Evolutionary conservation across 1,140 invertebrate species (phyloP), one percentile per base, ranked within the genome.

Genomic region (Paracyclopina nana): DNA sequence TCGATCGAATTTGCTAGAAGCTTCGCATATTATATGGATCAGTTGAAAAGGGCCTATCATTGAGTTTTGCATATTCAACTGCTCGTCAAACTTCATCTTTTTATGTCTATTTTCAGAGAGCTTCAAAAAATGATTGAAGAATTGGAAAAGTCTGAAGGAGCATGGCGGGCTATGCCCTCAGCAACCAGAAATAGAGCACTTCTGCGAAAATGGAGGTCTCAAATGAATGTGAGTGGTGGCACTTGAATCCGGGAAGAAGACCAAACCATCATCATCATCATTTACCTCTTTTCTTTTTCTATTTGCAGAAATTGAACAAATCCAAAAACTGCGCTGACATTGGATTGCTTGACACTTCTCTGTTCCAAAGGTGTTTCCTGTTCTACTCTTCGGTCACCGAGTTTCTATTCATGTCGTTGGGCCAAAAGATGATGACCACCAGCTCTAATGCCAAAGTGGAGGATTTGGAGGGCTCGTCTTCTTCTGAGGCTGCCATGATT

Each of bases 111-210:
- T n/a, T 74, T 92, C 30, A 72, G 83, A 26, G 87, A 92, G 59
- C 65, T 94, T n/a, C 81, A 90, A 56, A 85, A 87, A 59, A 74
- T 90, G 62, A 74, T 68, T 54, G 80, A 88, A 53, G 88, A 94
- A 60, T 65, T 91, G 55, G 73, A 81, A 63, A 74, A 73, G 0
- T 77, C 76, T 1, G 82, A 86, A 64, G 67, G 75, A 0, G 77
- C 82, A 52, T 92, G 87, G 87, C 76, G 79, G 43, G 75, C 79
- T 60, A 12, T 14, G 18, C 75, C 79, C 2, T 70, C 73, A 54
- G 78, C 78, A 29, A 54, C 65, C 4, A 72, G 85, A 48, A 90
- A 94, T 63, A 76, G 77, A 60, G 78, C 83, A 60, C 69, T 90
- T 43, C 73, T 92, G 20, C 79, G 80, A 56, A 72, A 80, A 46